These are phyloP conservation scores for Nipponacmea schrenckii DNA, from an alignment of 2,888 invertebrate species.

Conservation along the genomic window DNA sequence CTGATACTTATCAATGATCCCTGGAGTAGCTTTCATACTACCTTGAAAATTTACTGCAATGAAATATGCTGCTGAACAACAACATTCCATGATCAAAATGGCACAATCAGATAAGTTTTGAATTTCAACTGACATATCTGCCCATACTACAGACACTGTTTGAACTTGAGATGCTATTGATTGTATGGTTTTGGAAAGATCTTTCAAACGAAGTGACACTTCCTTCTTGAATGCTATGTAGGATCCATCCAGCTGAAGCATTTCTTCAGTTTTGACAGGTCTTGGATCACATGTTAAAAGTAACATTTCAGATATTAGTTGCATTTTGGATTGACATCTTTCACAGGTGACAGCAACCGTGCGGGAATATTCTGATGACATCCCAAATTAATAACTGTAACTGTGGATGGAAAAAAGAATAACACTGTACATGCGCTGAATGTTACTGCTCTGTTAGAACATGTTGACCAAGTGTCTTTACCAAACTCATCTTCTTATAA, in stretches of 20 bases:
- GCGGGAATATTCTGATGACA: conserved; percentile 47
- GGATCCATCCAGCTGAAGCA: conserved; percentile 34
- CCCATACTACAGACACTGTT: conserved; percentile 39
- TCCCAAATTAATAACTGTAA: conserved; percentile 23
- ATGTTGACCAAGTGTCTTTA: no score
- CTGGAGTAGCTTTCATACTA: conserved; percentile 45
- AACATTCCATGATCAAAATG: conserved; percentile 57
- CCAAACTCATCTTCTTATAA: no score
- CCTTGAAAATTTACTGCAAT: conserved; percentile 46
- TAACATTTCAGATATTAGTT: conserved; percentile 63
- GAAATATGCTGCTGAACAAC: conserved; percentile 61
- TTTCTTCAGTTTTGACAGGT: conserved; percentile 56
- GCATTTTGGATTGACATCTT: conserved; percentile 58
- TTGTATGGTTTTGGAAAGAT: conserved; percentile 46
- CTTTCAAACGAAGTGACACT: conserved; percentile 48
- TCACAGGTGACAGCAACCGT: conserved; percentile 57
- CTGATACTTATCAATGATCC: conserved; percentile 60
- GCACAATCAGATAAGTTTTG: conserved; percentile 56
- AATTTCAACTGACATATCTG: conserved; percentile 49
- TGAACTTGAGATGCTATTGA: conserved; percentile 48
- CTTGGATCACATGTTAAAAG: conserved; percentile 60
- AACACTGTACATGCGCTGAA: no score
- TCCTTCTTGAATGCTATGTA: conserved; percentile 47
- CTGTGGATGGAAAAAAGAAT: no score
- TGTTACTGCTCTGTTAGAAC: no score